These are phyloP conservation scores for Epirrita christyi DNA, from an alignment of 2,888 invertebrate species.

Conservation along the genomic window DNA sequence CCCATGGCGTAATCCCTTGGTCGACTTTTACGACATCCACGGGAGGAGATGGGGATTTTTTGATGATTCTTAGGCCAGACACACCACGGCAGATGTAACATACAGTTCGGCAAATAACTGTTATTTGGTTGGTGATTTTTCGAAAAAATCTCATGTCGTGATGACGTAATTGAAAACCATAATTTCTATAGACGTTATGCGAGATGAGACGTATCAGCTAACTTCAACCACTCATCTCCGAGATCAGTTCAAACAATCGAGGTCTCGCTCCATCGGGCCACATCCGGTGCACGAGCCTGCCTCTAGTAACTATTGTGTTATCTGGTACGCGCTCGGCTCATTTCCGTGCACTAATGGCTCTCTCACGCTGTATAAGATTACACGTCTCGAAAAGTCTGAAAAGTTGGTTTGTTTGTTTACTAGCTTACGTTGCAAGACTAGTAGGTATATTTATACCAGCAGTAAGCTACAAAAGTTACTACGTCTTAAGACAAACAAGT, in stretches of 20 bases:
- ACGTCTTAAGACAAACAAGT: too few relatives aligned
- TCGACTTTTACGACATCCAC: too few relatives aligned
- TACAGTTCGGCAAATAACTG: too few relatives aligned
- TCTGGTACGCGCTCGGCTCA: conserved; percentile 5
- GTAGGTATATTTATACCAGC: neutral
- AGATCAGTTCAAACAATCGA: conserved; percentile 14
- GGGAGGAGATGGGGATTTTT: too few relatives aligned
- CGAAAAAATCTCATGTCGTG: too few relatives aligned
- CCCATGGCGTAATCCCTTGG: too few relatives aligned
- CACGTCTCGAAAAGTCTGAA: neutral
- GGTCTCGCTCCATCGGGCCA: conserved; percentile 1
- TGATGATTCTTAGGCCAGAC: too few relatives aligned
- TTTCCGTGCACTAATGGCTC: conserved; percentile 20
- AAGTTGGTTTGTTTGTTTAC: conserved; percentile 7
- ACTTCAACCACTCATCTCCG: neutral
- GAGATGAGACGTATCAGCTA: neutral
- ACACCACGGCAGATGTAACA: too few relatives aligned
- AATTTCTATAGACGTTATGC: too few relatives aligned
- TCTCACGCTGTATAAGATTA: conserved; percentile 8
- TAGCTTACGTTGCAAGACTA: neutral
- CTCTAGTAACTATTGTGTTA: neutral
- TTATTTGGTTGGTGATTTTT: too few relatives aligned
- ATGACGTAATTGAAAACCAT: too few relatives aligned
- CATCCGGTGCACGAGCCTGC: conserved; percentile 2
- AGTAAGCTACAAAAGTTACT: too few relatives aligned